Evolutionary conservation across 2,888 invertebrate genomes (phyloP).

Genomic region (Hololepta plana): DNA sequence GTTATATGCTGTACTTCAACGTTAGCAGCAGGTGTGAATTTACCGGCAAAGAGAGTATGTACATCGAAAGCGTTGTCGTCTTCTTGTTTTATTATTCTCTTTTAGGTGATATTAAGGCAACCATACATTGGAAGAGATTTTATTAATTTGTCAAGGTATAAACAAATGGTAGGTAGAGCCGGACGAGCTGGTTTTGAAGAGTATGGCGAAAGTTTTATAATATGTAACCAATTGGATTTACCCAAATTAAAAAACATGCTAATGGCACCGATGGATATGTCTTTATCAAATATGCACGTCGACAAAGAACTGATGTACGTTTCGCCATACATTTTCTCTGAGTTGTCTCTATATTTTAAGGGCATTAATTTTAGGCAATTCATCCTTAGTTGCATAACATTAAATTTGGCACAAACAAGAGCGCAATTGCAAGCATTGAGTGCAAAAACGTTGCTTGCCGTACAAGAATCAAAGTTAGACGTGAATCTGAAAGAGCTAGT

Average conservation of each 20-base stretch:
- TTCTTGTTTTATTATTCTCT: slow-evolving; percentile 3
- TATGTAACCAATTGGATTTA: slow-evolving; percentile 45
- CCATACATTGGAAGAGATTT: slow-evolving; percentile 64
- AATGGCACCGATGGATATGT: slow-evolving; percentile 48
- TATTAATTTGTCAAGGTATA: slow-evolving; percentile 62
- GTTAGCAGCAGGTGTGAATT: slow-evolving; percentile 92
- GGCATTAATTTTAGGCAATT: slow-evolving; percentile 28
- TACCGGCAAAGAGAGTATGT: slow-evolving; percentile 69
- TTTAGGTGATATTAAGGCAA: slow-evolving; percentile 57
- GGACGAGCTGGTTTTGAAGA: slow-evolving; percentile 77
- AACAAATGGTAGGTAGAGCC: slow-evolving; percentile 92
- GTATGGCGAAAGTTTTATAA: slow-evolving; percentile 75
- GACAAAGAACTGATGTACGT: slow-evolving; percentile 32
- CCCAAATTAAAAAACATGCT: slow-evolving; percentile 36
- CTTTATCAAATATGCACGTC: slow-evolving; percentile 37
- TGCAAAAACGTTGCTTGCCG: slow-evolving; percentile 41
- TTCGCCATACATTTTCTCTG: neutral
- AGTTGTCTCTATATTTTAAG: neutral
- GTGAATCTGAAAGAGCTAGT: slow-evolving; percentile 27
- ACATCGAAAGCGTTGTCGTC: no score
- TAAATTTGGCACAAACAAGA: slow-evolving; percentile 40
- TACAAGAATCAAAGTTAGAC: slow-evolving; percentile 35
- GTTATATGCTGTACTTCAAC: slow-evolving; percentile 92
- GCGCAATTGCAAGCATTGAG: slow-evolving; percentile 33
- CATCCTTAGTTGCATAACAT: slow-evolving; percentile 48